These are phyloP conservation scores for Pangasianodon gigas DNA, from an alignment of 2,113 vertebrate genomes.

Conservation along the genomic window DNA sequence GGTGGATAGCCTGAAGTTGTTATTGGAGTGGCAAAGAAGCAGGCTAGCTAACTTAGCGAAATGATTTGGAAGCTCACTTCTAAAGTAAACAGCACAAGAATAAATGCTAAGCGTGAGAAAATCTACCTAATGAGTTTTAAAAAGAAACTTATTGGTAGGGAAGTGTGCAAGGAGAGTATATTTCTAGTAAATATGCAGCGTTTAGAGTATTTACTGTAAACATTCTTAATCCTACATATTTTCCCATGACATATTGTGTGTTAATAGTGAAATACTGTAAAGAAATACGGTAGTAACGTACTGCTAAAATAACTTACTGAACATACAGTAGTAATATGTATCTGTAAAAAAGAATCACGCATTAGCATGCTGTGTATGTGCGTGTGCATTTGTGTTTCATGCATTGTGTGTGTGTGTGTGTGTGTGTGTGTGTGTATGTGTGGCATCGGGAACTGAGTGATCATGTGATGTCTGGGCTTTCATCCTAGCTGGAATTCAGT, in stretches of 20 bases:
- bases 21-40: not conserved
- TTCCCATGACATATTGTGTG: not conserved
- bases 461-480: conserved; percentile 36
- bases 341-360: not conserved
- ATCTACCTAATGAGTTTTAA: not conserved
- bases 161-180: not conserved
- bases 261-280: not conserved
- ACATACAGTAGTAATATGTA: not conserved
- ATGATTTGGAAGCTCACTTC: not conserved
- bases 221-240: not conserved
- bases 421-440: not conserved
- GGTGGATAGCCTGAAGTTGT: not conserved
- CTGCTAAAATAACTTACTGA: not conserved
- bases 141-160: not conserved
- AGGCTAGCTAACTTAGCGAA: not conserved
- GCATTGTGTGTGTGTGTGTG: not conserved
- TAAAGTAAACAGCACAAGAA: not conserved
- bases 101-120: not conserved
- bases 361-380: not conserved
- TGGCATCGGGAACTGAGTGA: not conserved
- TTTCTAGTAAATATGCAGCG: not conserved
- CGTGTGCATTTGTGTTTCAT: not conserved
- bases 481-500: conserved; percentile 13
- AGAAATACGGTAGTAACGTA: not conserved
- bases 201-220: not conserved